These are phyloP conservation scores for Araneus ventricosus DNA, from an alignment of 1,140 invertebrate species.

Conservation along the genomic window DNA sequence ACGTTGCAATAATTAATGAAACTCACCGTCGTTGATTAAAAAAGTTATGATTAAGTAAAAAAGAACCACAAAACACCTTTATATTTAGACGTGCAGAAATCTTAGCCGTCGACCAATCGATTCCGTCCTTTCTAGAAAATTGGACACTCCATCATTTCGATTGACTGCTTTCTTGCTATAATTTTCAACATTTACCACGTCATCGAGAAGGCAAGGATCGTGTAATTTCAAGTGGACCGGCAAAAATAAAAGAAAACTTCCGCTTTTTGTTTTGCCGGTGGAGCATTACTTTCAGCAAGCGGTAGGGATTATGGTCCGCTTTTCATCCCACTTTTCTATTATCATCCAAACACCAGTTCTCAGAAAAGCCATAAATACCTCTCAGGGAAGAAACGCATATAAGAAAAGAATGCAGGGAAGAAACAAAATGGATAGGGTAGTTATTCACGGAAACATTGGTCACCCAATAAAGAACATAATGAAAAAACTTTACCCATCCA, in stretches of 20 bases:
- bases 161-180: constrained; percentile 53
- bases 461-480: constrained; percentile 48
- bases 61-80: constrained; percentile 37
- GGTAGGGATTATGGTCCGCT: constrained; percentile 18
- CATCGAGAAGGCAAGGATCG: constrained; percentile 44
- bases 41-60: constrained; percentile 26
- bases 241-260: constrained; percentile 11
- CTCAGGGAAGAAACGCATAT: constrained; percentile 25
- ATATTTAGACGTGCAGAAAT: constrained; percentile 8
- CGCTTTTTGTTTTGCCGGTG: not conserved
- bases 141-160: constrained; percentile 57
- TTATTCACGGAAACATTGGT: constrained; percentile 52
- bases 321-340: constrained; percentile 21
- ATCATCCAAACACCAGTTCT: constrained; percentile 47
- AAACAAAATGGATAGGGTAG: constrained; percentile 37
- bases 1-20: constrained; percentile 20
- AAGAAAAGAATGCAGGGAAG: constrained; percentile 37
- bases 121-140: constrained; percentile 41
- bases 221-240: constrained; percentile 45
- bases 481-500: constrained; percentile 50
- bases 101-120: constrained; percentile 38
- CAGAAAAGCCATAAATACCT: constrained; percentile 42
- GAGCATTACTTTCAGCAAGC: constrained; percentile 30
- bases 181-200: constrained; percentile 59
- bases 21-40: constrained; percentile 12